Evolutionary conservation across 2,113 vertebrate species (phyloP).

Genomic region (Uria lomvia): DNA sequence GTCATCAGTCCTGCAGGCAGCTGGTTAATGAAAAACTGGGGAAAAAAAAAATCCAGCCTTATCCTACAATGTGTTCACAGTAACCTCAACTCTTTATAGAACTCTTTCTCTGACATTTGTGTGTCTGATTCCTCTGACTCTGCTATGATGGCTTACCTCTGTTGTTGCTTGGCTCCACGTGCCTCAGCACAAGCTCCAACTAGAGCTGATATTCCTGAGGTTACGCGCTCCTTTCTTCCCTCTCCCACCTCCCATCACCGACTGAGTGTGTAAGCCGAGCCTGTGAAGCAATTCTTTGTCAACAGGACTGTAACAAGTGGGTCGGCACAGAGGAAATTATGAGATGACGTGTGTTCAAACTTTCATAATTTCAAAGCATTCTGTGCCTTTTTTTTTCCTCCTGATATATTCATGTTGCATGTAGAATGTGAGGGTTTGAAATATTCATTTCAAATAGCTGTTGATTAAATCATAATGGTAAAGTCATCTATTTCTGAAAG

Average conservation of each 20-base stretch:
- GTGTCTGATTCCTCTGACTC: not conserved
- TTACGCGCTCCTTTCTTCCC: not conserved
- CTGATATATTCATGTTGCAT: not conserved
- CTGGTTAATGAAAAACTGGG: not conserved
- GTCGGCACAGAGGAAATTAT: not conserved
- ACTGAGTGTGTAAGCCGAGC: not conserved
- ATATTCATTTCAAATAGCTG: not conserved
- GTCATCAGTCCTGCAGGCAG: not conserved
- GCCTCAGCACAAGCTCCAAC: not conserved
- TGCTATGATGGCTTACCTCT: not conserved
- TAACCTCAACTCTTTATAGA: not conserved
- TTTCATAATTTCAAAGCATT: not conserved
- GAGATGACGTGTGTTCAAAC: not conserved
- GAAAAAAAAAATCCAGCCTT: not conserved
- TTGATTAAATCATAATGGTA: constrained; percentile 1
- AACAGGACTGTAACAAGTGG: not conserved
- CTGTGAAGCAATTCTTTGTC: not conserved
- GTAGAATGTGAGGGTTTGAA: not conserved
- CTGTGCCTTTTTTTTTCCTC: not conserved
- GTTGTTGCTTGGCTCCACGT: fast-evolving
- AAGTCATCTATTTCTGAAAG: constrained; percentile 6
- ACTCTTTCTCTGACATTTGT: not conserved
- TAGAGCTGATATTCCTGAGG: not conserved
- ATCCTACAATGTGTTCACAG: fast-evolving
- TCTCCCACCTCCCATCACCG: not conserved